phyloP scores from a whole-genome alignment of 1,140 invertebrate species.

The Ceratina japonica region DNA sequence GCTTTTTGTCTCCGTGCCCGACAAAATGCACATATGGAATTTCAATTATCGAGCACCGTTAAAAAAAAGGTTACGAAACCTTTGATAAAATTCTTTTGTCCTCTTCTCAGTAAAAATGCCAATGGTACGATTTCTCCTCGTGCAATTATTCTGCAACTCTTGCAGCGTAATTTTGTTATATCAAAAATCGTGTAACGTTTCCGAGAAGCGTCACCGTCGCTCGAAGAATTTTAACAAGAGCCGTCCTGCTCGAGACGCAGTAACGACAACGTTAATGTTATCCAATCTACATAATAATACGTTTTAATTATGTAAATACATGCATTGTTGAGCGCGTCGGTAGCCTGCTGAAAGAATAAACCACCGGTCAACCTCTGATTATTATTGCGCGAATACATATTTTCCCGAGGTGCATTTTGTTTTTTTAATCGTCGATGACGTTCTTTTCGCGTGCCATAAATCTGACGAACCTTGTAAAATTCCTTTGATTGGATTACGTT shows the following conservation, averaged over 20 bases:
- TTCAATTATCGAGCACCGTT: background rate
- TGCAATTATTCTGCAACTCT: no score
- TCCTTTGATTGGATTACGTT: constrained; percentile 4
- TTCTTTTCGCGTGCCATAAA: constrained; percentile 10
- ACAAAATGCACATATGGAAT: background rate
- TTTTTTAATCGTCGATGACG: constrained; percentile 27
- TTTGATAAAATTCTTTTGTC: no score
- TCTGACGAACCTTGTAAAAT: constrained; percentile 8
- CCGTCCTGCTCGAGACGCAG: no score
- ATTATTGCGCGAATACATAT: background rate
- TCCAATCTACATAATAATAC: constrained; percentile 33
- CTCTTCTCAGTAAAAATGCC: no score
- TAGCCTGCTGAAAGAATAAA: constrained; percentile 21
- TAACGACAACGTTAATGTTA: background rate
- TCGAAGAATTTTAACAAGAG: background rate
- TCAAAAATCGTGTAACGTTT: background rate
- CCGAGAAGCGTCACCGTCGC: constrained; percentile 1
- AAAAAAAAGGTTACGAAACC: background rate
- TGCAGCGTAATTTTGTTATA: background rate
- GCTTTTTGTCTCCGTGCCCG: background rate
- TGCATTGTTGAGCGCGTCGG: constrained; percentile 1
- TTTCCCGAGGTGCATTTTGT: background rate
- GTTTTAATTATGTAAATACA: constrained; percentile 37
- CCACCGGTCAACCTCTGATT: background rate
- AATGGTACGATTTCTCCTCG: no score